Evolutionary conservation across 92 coral and sea anemone genomes (phyloP).

Genomic region (Porites evermanni): DNA sequence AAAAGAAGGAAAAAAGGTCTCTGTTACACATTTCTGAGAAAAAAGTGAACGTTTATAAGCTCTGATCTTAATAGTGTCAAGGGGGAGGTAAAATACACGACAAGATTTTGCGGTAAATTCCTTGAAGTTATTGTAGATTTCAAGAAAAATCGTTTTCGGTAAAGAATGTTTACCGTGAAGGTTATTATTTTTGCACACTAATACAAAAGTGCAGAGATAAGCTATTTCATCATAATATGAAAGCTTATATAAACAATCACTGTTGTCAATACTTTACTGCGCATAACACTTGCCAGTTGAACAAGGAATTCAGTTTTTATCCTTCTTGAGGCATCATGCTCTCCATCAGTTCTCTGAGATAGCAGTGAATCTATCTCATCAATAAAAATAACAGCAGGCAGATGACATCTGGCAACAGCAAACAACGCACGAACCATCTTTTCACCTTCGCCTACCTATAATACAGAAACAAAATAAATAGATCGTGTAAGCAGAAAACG

Average conservation of each 20-base stretch:
- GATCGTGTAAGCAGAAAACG: not conserved
- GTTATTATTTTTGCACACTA: too few relatives aligned
- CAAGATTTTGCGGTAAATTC: too few relatives aligned
- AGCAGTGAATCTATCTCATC: conserved; percentile 97
- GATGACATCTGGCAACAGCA: conserved; percentile 94
- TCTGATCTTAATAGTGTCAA: too few relatives aligned
- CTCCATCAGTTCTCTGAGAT: conserved; percentile 97
- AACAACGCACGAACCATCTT: conserved; percentile 99
- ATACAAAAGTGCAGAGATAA: too few relatives aligned
- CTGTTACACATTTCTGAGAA: not conserved
- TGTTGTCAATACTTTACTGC: not conserved
- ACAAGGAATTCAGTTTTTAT: conserved; percentile 97
- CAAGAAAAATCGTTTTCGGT: too few relatives aligned
- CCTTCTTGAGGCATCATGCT: conserved; percentile 97
- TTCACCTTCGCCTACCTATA: conserved; percentile 98
- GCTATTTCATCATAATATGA: too few relatives aligned
- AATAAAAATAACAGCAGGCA: conserved; percentile 97
- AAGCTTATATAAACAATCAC: too few relatives aligned
- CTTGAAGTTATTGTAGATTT: too few relatives aligned
- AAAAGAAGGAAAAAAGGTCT: not conserved
- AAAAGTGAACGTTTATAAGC: too few relatives aligned
- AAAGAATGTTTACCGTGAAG: too few relatives aligned
- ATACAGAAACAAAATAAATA: not conserved
- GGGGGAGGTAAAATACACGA: too few relatives aligned
- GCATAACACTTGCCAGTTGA: conserved; percentile 71